Evolutionary conservation across 2,113 vertebrate genomes (phyloP).

Genomic region (Sinosuthora webbiana): DNA sequence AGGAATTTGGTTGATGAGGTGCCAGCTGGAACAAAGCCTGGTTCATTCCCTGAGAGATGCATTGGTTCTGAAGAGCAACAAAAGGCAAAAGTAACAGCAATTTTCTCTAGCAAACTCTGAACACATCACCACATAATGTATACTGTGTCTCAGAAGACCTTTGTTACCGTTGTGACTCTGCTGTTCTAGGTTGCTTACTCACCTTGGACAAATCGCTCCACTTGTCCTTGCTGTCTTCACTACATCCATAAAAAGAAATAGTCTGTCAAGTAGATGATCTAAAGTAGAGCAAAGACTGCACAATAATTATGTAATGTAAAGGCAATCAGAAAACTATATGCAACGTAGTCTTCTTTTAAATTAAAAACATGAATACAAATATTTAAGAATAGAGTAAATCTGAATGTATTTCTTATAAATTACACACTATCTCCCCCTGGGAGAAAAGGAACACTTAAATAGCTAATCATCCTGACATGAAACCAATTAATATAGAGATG

Average conservation of each 20-base stretch:
- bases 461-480: neutral
- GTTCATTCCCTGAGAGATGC: neutral
- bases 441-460: neutral
- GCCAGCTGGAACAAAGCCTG: slow-evolving; percentile 8
- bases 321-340: neutral
- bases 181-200: neutral
- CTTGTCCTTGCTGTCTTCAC: neutral
- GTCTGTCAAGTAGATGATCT: neutral
- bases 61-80: neutral
- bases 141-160: neutral
- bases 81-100: neutral
- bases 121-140: neutral
- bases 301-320: neutral
- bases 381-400: neutral
- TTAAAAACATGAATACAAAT: neutral
- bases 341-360: neutral
- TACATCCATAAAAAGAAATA: neutral
- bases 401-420: neutral
- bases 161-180: neutral
- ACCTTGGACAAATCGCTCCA: neutral
- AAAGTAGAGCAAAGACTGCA: neutral
- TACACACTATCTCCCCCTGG: neutral
- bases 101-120: neutral
- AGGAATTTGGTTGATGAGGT: neutral
- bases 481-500: neutral